Conservation (phyloP, 2,888 invertebrate genomes). For the Pollenia griseotomentosa region DNA sequence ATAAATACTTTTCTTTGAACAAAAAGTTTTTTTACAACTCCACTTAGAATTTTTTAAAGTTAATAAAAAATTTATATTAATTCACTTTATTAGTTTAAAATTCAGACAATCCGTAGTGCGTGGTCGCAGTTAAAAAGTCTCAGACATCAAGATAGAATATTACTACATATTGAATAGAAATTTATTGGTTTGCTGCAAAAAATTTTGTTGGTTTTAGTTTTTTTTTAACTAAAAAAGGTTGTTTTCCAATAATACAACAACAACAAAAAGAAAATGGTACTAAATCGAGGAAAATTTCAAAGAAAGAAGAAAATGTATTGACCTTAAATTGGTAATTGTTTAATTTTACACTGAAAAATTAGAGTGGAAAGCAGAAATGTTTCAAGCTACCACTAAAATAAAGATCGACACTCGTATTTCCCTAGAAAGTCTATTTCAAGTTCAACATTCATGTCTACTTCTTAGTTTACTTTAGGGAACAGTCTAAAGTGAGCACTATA, state of each 20-base stretch:
- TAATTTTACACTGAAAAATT: too few relatives aligned
- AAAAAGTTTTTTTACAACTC: background rate
- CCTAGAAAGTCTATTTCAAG: too few relatives aligned
- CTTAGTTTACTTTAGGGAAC: too few relatives aligned
- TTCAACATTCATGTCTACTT: too few relatives aligned
- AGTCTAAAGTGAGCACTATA: too few relatives aligned
- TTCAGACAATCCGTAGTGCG: constrained; percentile 1
- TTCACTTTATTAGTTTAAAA: constrained; percentile 59
- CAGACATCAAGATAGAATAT: constrained; percentile 11
- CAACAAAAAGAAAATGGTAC: background rate
- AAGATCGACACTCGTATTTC: too few relatives aligned
- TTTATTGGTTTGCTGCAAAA: constrained; percentile 35
- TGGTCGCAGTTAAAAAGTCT: background rate
- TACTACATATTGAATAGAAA: constrained; percentile 23
- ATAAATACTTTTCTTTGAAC: background rate
- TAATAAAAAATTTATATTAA: constrained; percentile 56
- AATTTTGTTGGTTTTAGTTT: background rate
- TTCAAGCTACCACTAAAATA: too few relatives aligned
- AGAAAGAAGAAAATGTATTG: too few relatives aligned
- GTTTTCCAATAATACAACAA: background rate
- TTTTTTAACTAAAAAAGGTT: constrained; percentile 18
- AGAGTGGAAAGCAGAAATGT: too few relatives aligned
- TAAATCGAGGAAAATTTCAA: too few relatives aligned
- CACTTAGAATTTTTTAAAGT: constrained; percentile 1
- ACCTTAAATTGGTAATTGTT: too few relatives aligned